Evolutionary conservation across 2,113 vertebrate species (phyloP).

Genomic region (Otolemur garnettii): DNA sequence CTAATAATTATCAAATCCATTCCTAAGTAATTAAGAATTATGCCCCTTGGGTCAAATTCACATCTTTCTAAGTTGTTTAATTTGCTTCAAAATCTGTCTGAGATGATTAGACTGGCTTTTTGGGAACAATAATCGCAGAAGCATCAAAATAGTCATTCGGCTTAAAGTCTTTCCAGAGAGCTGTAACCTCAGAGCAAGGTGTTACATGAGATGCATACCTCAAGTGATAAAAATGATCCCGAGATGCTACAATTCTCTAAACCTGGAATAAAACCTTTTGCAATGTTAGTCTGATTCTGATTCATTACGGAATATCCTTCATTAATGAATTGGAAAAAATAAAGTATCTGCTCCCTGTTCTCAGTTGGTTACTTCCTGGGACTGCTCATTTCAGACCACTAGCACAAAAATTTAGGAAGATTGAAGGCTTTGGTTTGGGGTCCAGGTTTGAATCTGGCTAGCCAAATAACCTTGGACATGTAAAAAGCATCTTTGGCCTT

Average conservation of each 20-base stretch:
- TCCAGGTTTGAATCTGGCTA: background rate
- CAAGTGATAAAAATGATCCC: conserved; percentile 6
- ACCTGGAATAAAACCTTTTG: background rate
- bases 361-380: background rate
- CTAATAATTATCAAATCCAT: background rate
- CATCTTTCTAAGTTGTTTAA: background rate
- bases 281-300: background rate
- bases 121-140: conserved; percentile 1
- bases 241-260: background rate
- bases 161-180: conserved; percentile 30
- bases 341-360: background rate
- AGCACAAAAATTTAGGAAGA: background rate
- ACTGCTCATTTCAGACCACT: background rate
- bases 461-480: background rate
- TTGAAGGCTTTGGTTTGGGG: background rate
- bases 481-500: background rate
- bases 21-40: background rate
- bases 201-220: background rate
- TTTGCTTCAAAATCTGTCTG: conserved; percentile 24
- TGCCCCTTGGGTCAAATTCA: background rate
- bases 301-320: conserved; percentile 31
- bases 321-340: background rate
- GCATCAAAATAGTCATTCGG: background rate
- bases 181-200: background rate
- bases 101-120: background rate